Base-by-base conservation (phyloP, 2,888 invertebrate genomes). In the Hirudinaria manillensis region DNA sequence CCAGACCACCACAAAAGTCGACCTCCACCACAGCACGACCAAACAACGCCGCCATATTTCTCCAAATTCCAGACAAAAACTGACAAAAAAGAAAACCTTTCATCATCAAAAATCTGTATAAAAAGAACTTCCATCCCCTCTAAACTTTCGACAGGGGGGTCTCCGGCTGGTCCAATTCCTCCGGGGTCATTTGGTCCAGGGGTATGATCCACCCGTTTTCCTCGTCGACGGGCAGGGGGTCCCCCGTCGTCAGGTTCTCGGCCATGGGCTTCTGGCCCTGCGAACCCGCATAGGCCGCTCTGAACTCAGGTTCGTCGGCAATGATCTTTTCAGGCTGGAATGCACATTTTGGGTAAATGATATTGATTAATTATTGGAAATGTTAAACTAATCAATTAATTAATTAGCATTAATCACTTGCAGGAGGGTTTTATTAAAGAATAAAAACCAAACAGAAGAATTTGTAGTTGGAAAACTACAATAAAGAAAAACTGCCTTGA, bases 201-300 rank as follows among this genome's bases (percentile, higher is more conserved):
- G 76, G 76, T 24, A 76, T 76, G 66, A 76, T 76, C 73, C 72
- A 76, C 7, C 76, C 76, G 29, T 73, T 76, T 38, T 76, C 76
- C 38, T 76, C 76, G 55, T 75, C 75, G 70, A 55, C 45, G 10
- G 68, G 70, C 0, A 53, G 70, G 16, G 75, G 75, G 29, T 53
- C 70, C 6, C 68, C 68, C 32, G 55, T 32, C 2, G 29, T n/a
- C 32, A n/a, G 7, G 10, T 10, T 27, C 32, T 53, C 24, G 10
- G 7, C 51, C 55, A 32, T 29, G 29, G 32, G 29, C 38, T 53
- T 24, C 72, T 72, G 72, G 10, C 19, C n/a, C 19, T 32, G 72
- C 24, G 29, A 29, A 1, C 29, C 24, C 1, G 32, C 19, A n/a
- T 55, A 32, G 6, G 53, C 27, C 27, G 16, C 2, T 19, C 19